phyloP scores from a whole-genome alignment of 2,888 invertebrate genomes.

The Agrenia bidenticulata region DNA sequence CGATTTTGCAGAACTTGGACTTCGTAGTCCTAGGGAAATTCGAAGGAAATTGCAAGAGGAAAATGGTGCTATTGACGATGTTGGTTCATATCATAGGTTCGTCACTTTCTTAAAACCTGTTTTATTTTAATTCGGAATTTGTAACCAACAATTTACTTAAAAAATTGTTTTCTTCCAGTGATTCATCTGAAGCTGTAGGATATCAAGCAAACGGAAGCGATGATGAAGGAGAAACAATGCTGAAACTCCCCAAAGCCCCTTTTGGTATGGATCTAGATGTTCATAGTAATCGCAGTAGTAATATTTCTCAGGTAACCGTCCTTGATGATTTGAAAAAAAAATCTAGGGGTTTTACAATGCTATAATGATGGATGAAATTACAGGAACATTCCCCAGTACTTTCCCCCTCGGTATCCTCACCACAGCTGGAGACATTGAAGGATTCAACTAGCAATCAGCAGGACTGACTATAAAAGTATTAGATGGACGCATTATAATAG shows the following conservation, averaged over 20 bases:
- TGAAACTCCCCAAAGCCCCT: slow-evolving; percentile 59
- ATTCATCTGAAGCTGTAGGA: slow-evolving; percentile 61
- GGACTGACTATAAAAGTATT: slow-evolving; percentile 14
- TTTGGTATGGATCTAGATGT: slow-evolving; percentile 66
- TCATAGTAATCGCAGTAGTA: slow-evolving; percentile 64
- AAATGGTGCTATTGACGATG: slow-evolving; percentile 50
- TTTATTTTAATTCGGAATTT: too few species aligned
- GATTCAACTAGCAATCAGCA: background rate
- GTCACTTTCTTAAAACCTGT: too few species aligned
- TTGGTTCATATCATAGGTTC: slow-evolving; percentile 55
- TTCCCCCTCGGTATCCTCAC: slow-evolving; percentile 13
- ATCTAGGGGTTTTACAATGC: too few species aligned
- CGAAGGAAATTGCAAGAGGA: slow-evolving; percentile 57
- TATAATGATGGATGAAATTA: too few species aligned
- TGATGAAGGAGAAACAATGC: slow-evolving; percentile 55
- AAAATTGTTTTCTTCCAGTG: slow-evolving; percentile 58
- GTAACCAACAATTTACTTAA: too few species aligned
- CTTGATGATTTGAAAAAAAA: too few species aligned
- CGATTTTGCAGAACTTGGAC: slow-evolving; percentile 59
- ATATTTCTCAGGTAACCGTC: slow-evolving; percentile 62
- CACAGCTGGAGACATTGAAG: slow-evolving; percentile 1
- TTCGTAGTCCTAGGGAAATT: slow-evolving; percentile 59
- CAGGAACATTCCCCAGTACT: slow-evolving; percentile 21
- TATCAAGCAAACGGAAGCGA: slow-evolving; percentile 59
- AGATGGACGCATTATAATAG: background rate